phyloP scores from a whole-genome alignment of 2,113 vertebrate species.

The Psammodynastes pulverulentus region DNA sequence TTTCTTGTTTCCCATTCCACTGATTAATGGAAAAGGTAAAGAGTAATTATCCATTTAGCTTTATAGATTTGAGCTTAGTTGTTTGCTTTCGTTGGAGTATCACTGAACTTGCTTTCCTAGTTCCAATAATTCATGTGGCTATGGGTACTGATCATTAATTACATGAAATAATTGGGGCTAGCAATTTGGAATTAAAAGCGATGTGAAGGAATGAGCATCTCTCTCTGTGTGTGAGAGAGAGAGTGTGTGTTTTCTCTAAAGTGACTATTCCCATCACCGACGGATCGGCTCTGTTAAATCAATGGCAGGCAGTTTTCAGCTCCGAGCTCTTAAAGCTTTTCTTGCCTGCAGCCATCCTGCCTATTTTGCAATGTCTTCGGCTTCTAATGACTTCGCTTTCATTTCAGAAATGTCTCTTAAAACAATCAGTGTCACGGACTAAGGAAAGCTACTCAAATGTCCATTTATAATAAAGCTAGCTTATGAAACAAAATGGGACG shows the following conservation, averaged over 20 bases:
- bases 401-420: constrained; percentile 5
- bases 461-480: not conserved
- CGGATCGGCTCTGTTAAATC: not conserved
- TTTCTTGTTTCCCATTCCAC: not conserved
- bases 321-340: not conserved
- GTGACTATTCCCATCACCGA: not conserved
- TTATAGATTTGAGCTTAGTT: not conserved
- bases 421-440: not conserved
- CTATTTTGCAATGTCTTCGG: not conserved
- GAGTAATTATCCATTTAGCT: not conserved
- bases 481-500: not conserved
- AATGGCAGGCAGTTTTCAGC: not conserved
- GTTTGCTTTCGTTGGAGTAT: not conserved
- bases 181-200: not conserved
- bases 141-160: not conserved
- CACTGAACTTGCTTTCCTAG: not conserved
- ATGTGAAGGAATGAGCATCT: not conserved
- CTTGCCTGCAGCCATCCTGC: not conserved
- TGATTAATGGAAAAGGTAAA: not conserved
- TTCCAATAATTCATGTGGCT: rapidly evolving
- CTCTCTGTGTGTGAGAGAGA: rapidly evolving
- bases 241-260: not conserved
- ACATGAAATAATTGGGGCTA: not conserved
- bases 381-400: not conserved
- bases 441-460: not conserved